Percentiles rank a stretch among this genome's conserved stretches.
Evolutionary conservation across 2,113 vertebrate genomes (phyloP).

Genomic region (Hippocampus barbouri): DNA sequence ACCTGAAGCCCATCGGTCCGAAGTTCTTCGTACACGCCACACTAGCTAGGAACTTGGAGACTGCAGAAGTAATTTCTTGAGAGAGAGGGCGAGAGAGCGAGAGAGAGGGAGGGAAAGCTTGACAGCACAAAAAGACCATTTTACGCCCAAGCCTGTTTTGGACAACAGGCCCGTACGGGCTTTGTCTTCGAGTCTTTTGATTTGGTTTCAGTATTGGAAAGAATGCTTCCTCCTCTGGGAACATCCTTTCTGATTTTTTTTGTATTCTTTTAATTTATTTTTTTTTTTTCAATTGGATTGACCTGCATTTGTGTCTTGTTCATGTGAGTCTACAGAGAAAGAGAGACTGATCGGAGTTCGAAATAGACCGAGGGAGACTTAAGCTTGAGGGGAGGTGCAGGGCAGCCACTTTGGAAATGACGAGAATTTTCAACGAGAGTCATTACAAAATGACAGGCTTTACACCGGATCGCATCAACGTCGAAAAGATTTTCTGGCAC

Average conservation of each 20-base stretch:
- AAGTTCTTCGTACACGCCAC: conserved; percentile 72
- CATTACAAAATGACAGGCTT: conserved; percentile 1
- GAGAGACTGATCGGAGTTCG: conserved; percentile 66
- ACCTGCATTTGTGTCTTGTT: conserved; percentile 68
- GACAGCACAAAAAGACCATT: conserved; percentile 60
- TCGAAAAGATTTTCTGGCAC: background rate
- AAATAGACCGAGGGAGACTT: conserved; percentile 54
- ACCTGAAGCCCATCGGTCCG: conserved; percentile 75
- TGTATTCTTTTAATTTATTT: no score
- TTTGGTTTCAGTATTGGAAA: conserved; percentile 72
- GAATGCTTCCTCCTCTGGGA: conserved; percentile 58
- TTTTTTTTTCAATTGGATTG: conserved; percentile 66
- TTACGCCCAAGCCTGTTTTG: conserved; percentile 62
- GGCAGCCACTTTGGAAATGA: conserved; percentile 61
- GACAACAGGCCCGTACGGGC: conserved; percentile 48
- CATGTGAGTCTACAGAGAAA: conserved; percentile 78
- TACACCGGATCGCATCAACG: background rate
- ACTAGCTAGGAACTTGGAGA: conserved; percentile 74
- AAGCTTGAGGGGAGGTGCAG: conserved; percentile 60
- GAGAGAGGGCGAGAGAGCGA: conserved; percentile 38
- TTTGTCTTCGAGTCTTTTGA: conserved; percentile 63
- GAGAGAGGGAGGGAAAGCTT: conserved; percentile 48
- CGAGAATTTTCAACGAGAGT: conserved; percentile 21
- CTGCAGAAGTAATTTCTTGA: conserved; percentile 68
- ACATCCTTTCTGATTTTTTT: conserved; percentile 39